phyloP scores from a whole-genome alignment of 1,140 invertebrate species.

The Neelides sp. region DNA sequence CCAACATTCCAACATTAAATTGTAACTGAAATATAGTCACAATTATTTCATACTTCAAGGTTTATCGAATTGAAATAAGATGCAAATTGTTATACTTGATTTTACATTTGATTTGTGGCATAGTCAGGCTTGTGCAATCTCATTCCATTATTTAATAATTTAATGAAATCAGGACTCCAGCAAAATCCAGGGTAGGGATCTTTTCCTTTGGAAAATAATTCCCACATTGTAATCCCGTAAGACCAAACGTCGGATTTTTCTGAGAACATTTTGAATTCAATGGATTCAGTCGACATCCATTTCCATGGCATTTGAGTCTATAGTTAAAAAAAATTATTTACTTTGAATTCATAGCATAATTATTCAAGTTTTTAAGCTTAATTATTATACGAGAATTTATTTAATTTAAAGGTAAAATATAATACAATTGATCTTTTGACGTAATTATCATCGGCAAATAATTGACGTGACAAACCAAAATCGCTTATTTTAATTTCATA shows the following conservation, averaged over 20 bases:
- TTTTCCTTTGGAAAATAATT: conserved; percentile 78
- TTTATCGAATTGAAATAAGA: no score
- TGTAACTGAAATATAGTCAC: no score
- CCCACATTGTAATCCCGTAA: conserved; percentile 86
- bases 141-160: background rate
- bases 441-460: background rate
- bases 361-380: background rate
- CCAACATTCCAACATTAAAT: no score
- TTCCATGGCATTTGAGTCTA: background rate
- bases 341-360: background rate
- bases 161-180: background rate
- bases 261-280: conserved; percentile 64
- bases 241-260: conserved; percentile 87
- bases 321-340: background rate
- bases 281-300: conserved; percentile 38
- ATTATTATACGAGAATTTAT: background rate
- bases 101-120: background rate
- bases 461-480: background rate
- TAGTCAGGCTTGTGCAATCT: background rate
- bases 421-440: no score
- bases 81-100: no score
- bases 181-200: conserved; percentile 64
- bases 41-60: no score
- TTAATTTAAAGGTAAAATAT: no score
- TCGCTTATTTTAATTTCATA: background rate